A percentile compares a stretch with the other conserved stretches of the same genome.
phyloP scores from a whole-genome alignment of 2,113 vertebrate species.

The Phalacrocorax brasilianus region DNA sequence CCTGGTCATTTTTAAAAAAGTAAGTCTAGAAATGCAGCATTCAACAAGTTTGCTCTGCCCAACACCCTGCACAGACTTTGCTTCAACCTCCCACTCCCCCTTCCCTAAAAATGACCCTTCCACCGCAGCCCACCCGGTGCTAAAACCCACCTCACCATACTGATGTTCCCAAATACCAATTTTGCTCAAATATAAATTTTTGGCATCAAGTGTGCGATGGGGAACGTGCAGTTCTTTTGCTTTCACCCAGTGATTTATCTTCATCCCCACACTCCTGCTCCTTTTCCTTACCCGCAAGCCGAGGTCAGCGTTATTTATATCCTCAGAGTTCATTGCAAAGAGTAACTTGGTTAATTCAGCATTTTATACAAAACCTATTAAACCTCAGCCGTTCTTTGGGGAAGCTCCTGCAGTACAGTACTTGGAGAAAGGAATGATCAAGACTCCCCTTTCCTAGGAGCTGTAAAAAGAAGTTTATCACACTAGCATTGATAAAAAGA shows the following conservation, averaged over 20 bases:
- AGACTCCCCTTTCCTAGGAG: neutral
- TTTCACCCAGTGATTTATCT: neutral
- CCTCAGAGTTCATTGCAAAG: neutral
- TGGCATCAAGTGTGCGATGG: fast-evolving
- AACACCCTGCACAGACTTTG: neutral
- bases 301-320: neutral
- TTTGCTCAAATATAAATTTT: neutral
- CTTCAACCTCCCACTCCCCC: neutral
- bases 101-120: neutral
- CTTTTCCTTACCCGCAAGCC: neutral
- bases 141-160: neutral
- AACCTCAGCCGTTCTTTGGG: neutral
- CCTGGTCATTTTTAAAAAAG: neutral
- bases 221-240: neutral
- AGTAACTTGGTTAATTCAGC: neutral
- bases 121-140: neutral
- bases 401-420: neutral
- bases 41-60: neutral
- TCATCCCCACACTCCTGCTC: neutral
- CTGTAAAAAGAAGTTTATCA: neutral
- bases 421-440: neutral
- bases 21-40: fast-evolving
- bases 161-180: neutral
- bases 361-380: neutral
- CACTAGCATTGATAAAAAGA: neutral